These are phyloP conservation scores for Apostichopus californicus DNA, from an alignment of 35 echinoderm and acorn worm species.

Conservation along the genomic window DNA sequence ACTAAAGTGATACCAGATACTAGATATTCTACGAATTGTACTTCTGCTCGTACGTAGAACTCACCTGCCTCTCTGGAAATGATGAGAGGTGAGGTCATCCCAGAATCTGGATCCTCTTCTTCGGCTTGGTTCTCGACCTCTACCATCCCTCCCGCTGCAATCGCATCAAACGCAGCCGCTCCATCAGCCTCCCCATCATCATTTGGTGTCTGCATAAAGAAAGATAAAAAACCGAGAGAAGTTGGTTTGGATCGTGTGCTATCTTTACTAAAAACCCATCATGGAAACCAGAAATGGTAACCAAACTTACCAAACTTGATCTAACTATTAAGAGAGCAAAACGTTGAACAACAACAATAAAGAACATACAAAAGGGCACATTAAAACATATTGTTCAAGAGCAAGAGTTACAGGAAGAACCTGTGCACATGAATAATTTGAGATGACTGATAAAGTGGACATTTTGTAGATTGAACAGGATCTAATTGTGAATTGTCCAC, in stretches of 20 bases:
- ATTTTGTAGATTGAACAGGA: too few relatives aligned
- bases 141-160: slow-evolving; percentile 77
- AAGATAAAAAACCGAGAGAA: not conserved
- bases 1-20: too few relatives aligned
- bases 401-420: too few relatives aligned
- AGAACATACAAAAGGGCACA: too few relatives aligned
- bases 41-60: not conserved
- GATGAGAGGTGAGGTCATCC: slow-evolving; percentile 78
- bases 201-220: slow-evolving; percentile 71
- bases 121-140: slow-evolving; percentile 80
- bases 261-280: not conserved
- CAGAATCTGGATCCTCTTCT: slow-evolving; percentile 51
- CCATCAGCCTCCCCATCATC: slow-evolving; percentile 78
- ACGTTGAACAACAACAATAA: too few relatives aligned
- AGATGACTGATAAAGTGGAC: too few relatives aligned
- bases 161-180: slow-evolving; percentile 95
- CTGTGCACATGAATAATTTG: too few relatives aligned
- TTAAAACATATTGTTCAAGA: too few relatives aligned
- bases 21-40: too few relatives aligned
- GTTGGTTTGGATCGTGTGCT: not conserved
- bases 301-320: not conserved
- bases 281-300: not conserved
- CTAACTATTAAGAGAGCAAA: too few relatives aligned
- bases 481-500: too few relatives aligned
- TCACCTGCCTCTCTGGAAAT: slow-evolving; percentile 92